These are phyloP conservation scores for Echeneis naucrates DNA, from an alignment of 2,797 vertebrate species.

Conservation along the genomic window DNA sequence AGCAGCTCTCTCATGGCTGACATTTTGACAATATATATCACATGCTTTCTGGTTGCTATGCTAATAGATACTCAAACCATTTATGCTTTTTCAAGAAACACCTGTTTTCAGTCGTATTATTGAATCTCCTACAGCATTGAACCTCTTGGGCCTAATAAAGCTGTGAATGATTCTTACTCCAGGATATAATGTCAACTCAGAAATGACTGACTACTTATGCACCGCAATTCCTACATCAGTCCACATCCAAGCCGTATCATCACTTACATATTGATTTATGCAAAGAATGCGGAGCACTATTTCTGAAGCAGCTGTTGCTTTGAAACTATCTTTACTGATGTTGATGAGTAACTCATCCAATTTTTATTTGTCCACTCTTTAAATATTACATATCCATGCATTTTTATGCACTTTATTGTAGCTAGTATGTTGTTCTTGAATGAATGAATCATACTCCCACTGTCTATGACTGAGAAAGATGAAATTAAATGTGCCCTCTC, in stretches of 20 bases:
- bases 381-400: conserved; percentile 57
- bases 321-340: conserved; percentile 53
- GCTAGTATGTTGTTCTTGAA: conserved; percentile 54
- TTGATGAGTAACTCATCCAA: conserved; percentile 48
- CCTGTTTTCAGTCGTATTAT: not conserved
- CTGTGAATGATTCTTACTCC: conserved; percentile 32
- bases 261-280: conserved; percentile 51
- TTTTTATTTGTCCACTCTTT: conserved; percentile 43
- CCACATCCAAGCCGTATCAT: conserved; percentile 48
- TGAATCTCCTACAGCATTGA: conserved; percentile 34
- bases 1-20: conserved; percentile 1
- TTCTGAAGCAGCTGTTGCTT: conserved; percentile 66
- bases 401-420: conserved; percentile 57
- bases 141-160: conserved; percentile 44
- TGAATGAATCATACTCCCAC: conserved; percentile 67
- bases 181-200: conserved; percentile 33
- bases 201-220: conserved; percentile 39
- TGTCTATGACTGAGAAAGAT: conserved; percentile 46
- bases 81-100: not conserved
- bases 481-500: conserved; percentile 51
- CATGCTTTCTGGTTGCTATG: not conserved
- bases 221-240: conserved; percentile 37
- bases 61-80: not conserved
- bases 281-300: conserved; percentile 53
- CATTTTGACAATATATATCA: conserved; percentile 3